phyloP scores from a whole-genome alignment of 1,140 invertebrate genomes.

The Pararge aegeria region DNA sequence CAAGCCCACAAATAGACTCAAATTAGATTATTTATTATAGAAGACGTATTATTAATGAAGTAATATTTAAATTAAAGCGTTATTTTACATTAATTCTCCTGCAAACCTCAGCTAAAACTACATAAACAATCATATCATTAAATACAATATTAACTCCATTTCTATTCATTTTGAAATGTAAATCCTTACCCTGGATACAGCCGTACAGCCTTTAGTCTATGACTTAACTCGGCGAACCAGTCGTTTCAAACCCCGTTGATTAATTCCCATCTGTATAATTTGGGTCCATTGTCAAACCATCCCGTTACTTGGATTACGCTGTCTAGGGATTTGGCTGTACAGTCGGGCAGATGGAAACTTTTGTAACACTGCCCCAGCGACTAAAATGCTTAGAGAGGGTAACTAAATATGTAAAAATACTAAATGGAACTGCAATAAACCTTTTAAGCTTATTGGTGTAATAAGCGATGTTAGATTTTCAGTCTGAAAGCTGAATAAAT shows the following conservation, averaged over 20 bases:
- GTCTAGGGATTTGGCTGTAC: constrained; percentile 22
- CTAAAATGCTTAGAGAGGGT: constrained; percentile 7
- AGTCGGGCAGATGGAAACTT: constrained; percentile 16
- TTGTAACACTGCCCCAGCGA: constrained; percentile 12
- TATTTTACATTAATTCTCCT: too few species aligned
- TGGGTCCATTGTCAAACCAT: constrained; percentile 41
- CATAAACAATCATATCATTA: constrained; percentile 6
- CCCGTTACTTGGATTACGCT: constrained; percentile 26
- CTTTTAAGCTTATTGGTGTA: neutral
- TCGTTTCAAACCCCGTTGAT: constrained; percentile 34
- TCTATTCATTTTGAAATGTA: constrained; percentile 23
- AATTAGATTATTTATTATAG: too few species aligned
- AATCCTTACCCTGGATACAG: constrained; percentile 11
- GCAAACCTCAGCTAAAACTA: too few species aligned
- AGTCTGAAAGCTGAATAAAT: too few species aligned
- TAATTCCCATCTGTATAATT: constrained; percentile 52
- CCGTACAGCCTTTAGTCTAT: constrained; percentile 21
- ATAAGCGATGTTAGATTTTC: too few species aligned
- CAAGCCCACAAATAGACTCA: too few species aligned
- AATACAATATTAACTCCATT: constrained; percentile 22
- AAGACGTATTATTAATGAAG: too few species aligned
- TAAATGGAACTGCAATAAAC: too few species aligned
- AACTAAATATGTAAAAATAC: neutral
- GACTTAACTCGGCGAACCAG: constrained; percentile 30
- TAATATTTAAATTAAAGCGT: too few species aligned